Evolutionary conservation across 2,113 vertebrate genomes (phyloP).

Genomic region (Fregata magnificens): DNA sequence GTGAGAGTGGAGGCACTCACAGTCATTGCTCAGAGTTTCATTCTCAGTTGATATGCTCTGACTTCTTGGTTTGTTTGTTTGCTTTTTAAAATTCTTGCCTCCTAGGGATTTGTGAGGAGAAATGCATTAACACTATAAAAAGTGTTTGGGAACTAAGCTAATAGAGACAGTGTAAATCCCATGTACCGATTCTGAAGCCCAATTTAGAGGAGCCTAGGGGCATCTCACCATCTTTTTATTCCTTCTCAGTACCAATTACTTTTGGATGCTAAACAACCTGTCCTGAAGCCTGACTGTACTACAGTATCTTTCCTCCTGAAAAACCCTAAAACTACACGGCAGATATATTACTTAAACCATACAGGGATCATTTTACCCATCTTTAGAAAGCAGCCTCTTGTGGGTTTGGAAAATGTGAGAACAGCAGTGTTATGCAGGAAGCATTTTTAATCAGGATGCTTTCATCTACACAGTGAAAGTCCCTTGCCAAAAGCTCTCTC

Average conservation of each 20-base stretch:
- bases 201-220: background rate
- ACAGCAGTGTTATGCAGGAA: slow-evolving; percentile 31
- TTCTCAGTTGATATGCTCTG: background rate
- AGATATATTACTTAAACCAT: slow-evolving; percentile 46
- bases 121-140: background rate
- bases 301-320: slow-evolving; percentile 16
- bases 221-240: background rate
- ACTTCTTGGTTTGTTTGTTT: background rate
- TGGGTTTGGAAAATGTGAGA: slow-evolving; percentile 42
- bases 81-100: background rate
- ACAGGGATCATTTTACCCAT: slow-evolving; percentile 26
- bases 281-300: background rate
- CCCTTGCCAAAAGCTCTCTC: slow-evolving; percentile 36
- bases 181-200: background rate
- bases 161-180: background rate
- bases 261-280: slow-evolving; percentile 29
- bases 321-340: slow-evolving; percentile 20
- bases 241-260: background rate
- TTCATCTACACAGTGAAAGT: slow-evolving; percentile 43
- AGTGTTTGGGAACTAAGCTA: background rate
- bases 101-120: background rate
- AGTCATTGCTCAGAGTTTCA: rapidly evolving
- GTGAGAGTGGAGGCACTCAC: rapidly evolving
- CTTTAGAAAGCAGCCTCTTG: slow-evolving; percentile 45
- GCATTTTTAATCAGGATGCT: slow-evolving; percentile 57